phyloP scores from a whole-genome alignment of 2,113 vertebrate species.

The Rutilus rutilus region DNA sequence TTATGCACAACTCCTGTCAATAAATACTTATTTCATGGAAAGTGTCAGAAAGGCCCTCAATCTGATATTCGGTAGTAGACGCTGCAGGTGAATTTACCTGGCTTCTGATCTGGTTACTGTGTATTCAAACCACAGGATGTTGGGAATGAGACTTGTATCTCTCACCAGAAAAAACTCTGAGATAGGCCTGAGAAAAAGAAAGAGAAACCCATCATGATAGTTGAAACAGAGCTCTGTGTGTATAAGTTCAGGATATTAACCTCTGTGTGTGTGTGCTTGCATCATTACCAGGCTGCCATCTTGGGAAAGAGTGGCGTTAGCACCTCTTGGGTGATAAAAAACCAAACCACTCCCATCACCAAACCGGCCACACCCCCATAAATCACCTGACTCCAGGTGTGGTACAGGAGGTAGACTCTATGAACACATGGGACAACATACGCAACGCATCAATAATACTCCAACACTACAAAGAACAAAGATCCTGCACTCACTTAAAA shows the following conservation, averaged over 20 bases:
- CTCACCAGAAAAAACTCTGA: slow-evolving; percentile 98
- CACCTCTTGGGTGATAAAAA: slow-evolving; percentile 95
- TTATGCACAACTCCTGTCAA: too few relatives aligned
- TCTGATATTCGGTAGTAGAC: not conserved
- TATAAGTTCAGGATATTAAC: not conserved
- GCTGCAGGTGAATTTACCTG: slow-evolving; percentile 76
- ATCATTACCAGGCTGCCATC: slow-evolving; percentile 94
- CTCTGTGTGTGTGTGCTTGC: not conserved
- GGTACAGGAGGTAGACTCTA: slow-evolving; percentile 97
- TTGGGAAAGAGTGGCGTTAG: slow-evolving; percentile 96
- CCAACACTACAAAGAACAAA: not conserved
- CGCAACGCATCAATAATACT: not conserved
- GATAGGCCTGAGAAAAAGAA: slow-evolving; percentile 81
- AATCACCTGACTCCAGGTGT: slow-evolving; percentile 96
- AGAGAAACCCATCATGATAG: not conserved
- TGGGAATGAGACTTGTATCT: slow-evolving; percentile 98
- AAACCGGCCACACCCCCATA: slow-evolving; percentile 89
- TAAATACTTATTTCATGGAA: not conserved
- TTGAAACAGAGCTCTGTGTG: not conserved
- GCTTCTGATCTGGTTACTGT: slow-evolving; percentile 98
- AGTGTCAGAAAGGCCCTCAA: not conserved
- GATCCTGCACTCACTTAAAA: not conserved
- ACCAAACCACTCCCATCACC: slow-evolving; percentile 90
- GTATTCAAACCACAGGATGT: slow-evolving; percentile 99
- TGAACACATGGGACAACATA: slow-evolving; percentile 28